Evolutionary conservation across 1,140 invertebrate genomes (phyloP), one percentile per base, ranked within the genome.

Genomic region (Trichogramma pretiosum): DNA sequence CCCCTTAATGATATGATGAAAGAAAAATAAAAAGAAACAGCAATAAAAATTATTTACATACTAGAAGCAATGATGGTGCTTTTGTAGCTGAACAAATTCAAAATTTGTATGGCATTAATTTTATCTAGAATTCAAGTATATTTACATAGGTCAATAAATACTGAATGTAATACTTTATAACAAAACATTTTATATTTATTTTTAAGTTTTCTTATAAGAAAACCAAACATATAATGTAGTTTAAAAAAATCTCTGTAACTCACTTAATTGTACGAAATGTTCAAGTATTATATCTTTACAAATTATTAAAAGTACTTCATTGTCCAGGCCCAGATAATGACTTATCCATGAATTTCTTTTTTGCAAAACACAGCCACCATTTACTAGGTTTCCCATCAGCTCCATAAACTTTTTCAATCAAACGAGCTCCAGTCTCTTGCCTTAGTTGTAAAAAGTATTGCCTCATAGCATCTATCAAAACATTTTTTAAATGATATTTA

Each of bases 281-380:
- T 37, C 32, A 24, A 32, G 19, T 24, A 43, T 43, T 35, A 43
- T 19, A 44, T 38, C 21, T 38, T 24, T 38, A 33, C 19, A 44
- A 7, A 32, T 34, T 13, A 28, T 19, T 42, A 33, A 23, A 23
- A 30, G 14, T 38, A 23, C 13, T 53, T 60, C 35, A 69, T 77
- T 87, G 84, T 17, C 85, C 85, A 11, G 84, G 85, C 0, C 79
- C 87, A 37, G 88, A 87, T 7, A 99, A 73, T 34, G 91, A 95
- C 65, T 98, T 99, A 63, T 99, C 96, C 95, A 99, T 98, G 64
- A 99, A 99, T 76, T 95, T 96, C 78, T 94, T 96, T 65, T 96
- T 96, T 13, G 93, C 85, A 76, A 99, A 99, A 64, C 96, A 99
- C 22, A 98, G 74, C 97, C 97, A 99, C 96, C 96, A 99, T 74